Base-by-base conservation (phyloP, 2,797 vertebrate species). In the Pantherophis alleghaniensis region DNA sequence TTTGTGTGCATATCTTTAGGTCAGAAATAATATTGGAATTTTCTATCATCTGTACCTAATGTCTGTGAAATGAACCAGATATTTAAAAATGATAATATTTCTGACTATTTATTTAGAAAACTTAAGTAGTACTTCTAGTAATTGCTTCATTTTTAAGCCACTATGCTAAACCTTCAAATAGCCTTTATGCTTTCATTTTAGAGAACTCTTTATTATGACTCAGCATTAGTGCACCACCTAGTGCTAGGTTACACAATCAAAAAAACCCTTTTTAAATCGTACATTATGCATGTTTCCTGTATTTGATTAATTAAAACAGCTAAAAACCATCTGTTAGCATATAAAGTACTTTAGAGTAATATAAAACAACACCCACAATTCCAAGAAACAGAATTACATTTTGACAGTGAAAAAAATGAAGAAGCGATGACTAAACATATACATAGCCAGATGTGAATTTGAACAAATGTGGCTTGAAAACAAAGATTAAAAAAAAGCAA, bases 181-280 rank as follows among this genome's bases (percentile, higher is more conserved):
- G 5, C 18, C 59, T 53, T n/a, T 28, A 74, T 20, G 7, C 13
- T 61, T 59, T 66, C 60, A 55, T 0, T 6, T 16, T 83, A 90
- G 22, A 74, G 1, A 37, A 94, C 1, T 56, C 42, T 20, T 2
- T 0, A 7, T 60, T 87, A 92, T 94, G 74, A 93, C 3, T 93
- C 42, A 93, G 59, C 94, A 91, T 93, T 93, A 93, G 79, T 95
- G 96, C 97, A 96, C 97, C 97, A 96, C 57, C 97, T 98, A 94
- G 95, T 88, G 97, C 94, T 95, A 10, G 11, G 0, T 0, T 55
- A 93, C 16, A 79, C 42, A 63, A 28, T 7, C n/a, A 32, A 14
- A 90, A 66, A 5, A 53, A 12, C 10, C 14, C 4, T 28, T 61
- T 83, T 28, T 42, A 37, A 90, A 89, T 10, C 1, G 22, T 12